Base-by-base conservation (phyloP, 2,113 vertebrate genomes). In the Chroicocephalus ridibundus region DNA sequence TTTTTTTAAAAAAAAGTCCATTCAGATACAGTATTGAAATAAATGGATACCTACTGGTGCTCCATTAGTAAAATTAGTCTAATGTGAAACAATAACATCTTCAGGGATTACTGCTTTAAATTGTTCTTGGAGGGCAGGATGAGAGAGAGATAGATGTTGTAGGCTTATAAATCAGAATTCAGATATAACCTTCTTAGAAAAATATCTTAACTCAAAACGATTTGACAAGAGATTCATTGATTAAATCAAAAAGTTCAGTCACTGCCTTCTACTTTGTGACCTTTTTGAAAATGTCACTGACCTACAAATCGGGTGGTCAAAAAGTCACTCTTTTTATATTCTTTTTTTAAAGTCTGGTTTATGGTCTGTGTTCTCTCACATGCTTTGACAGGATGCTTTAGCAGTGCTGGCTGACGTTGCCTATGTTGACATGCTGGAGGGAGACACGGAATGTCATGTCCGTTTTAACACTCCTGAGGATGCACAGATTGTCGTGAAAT, bases 391-490 rank as follows among this genome's bases (percentile, higher is more conserved):
- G 99, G 99, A 99, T 47, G 95, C 97, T 26, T 94, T 99, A 96
- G 96, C 98, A 47, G 97, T 97, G 83, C 80, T 99, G 52, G 98
- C 99, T 38, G 97, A 98, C 29, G 99, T 99, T 82, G 98, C 98
- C 17, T 99, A 99, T 44, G 97, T 99, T 32, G 99, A 99, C 95
- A 97, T 99, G 95, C 88, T 99, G 64, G 99, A 99, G 44, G 99
- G 99, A 82, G 99, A 99, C 78, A 98, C 98, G 2, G 99, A 99
- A 52, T 99, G 99, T 44, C 98, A 99, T 15, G 97, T 98, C 66
- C 98, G 99, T 22, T 99, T 99, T 69, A 98, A 98, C 74, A 98
- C 97, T 17, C 98, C 99, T 3, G 99, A 99, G 85, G 98, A 98
- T n/a, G 99, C 99, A 5, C 98, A 98, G 92, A 92, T 95, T 17